These are phyloP conservation scores for Unio pictorum DNA, from an alignment of 2,888 invertebrate genomes.

Conservation along the genomic window DNA sequence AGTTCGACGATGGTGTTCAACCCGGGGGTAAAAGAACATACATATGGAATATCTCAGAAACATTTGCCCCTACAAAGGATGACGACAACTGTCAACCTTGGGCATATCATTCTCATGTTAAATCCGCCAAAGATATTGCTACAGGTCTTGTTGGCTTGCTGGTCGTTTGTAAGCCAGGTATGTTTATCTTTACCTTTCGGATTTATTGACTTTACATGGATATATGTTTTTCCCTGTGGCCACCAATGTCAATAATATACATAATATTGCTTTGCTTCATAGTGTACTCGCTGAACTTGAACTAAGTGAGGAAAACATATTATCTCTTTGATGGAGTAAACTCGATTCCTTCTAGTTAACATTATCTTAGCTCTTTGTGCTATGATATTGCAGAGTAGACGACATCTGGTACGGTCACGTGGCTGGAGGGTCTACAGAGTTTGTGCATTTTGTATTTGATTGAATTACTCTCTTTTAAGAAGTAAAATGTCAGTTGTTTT, in stretches of 20 bases:
- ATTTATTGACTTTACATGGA: background rate
- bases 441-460: no score
- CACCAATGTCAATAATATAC: background rate
- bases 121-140: slow-evolving; percentile 42
- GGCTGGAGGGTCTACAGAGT: no score
- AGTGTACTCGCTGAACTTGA: no score
- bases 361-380: no score
- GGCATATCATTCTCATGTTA: slow-evolving; percentile 52
- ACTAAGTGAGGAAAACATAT: no score
- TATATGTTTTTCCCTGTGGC: background rate
- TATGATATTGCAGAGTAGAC: no score
- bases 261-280: no score
- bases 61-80: slow-evolving; percentile 39
- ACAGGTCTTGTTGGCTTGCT: slow-evolving; percentile 49
- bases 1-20: slow-evolving; percentile 44
- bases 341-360: no score
- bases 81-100: slow-evolving; percentile 50
- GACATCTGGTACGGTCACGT: no score
- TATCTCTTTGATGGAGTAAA: no score
- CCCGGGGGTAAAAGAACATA: slow-evolving; percentile 38
- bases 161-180: slow-evolving; percentile 47
- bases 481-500: no score
- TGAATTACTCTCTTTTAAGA: no score
- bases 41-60: slow-evolving; percentile 42
- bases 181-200: background rate